A percentile compares a stretch with the other conserved stretches of the same genome.
Conservation (phyloP, 2,113 vertebrate species). For the Anas platyrhynchos region DNA sequence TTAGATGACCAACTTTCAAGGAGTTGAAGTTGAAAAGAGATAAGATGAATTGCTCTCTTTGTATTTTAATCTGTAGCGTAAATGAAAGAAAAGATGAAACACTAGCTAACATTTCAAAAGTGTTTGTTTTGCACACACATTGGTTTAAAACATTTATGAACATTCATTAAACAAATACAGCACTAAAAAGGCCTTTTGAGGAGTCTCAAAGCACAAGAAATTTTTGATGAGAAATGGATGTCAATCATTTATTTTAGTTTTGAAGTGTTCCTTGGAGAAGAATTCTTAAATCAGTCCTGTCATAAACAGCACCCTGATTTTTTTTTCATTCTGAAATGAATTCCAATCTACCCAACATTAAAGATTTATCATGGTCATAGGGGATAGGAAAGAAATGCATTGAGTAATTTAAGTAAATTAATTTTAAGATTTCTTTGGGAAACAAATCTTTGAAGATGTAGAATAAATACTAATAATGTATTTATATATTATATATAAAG, state of each 20-base stretch:
- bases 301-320: neutral
- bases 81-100: neutral
- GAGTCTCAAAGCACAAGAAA: neutral
- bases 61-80: neutral
- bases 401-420: slow-evolving; percentile 15
- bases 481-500: neutral
- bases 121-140: neutral
- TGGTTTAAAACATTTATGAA: slow-evolving; percentile 1
- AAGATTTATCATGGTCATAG: neutral
- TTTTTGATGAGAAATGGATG: neutral
- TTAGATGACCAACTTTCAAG: neutral
- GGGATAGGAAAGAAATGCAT: neutral
- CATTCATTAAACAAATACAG: neutral
- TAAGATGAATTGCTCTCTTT: neutral
- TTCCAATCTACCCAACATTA: neutral
- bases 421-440: neutral
- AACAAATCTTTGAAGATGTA: neutral
- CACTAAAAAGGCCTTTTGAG: neutral
- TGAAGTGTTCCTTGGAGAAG: slow-evolving; percentile 25
- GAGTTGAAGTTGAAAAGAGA: neutral
- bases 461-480: neutral
- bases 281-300: neutral
- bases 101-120: neutral
- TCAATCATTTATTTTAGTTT: slow-evolving; percentile 11
- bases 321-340: neutral